phyloP scores from a whole-genome alignment of 2,113 vertebrate genomes.

The Montifringilla adamsi region DNA sequence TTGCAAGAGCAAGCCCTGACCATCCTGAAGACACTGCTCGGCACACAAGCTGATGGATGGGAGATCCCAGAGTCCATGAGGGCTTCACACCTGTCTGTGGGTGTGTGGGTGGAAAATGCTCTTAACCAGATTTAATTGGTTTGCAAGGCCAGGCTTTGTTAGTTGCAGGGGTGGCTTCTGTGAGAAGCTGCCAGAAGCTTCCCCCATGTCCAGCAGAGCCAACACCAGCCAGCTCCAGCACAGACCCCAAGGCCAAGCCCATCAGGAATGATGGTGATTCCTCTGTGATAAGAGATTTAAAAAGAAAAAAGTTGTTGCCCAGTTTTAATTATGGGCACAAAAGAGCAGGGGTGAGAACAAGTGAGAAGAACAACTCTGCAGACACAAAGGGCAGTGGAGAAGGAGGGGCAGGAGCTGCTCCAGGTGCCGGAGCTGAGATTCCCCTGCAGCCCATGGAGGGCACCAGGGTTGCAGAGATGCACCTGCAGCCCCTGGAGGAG shows the following conservation, averaged over 20 bases:
- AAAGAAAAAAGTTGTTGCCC: not conserved
- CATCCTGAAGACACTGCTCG: rapidly evolving
- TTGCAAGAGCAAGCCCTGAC: not conserved
- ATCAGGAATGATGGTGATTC: not conserved
- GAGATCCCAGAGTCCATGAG: rapidly evolving
- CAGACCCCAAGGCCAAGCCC: not conserved
- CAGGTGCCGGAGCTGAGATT: not conserved
- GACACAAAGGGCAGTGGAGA: not conserved
- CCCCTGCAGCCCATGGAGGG: not conserved
- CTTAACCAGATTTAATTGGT: too few relatives aligned
- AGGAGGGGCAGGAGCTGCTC: not conserved
- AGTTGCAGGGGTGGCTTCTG: not conserved
- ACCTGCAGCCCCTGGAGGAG: not conserved
- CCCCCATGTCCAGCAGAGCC: not conserved
- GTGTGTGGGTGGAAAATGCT: not conserved
- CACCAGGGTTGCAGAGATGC: not conserved
- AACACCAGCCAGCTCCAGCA: not conserved
- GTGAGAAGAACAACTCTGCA: not conserved
- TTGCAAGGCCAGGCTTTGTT: not conserved
- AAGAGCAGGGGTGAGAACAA: not conserved
- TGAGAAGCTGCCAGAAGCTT: not conserved
- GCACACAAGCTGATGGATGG: not conserved
- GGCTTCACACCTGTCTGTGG: not conserved
- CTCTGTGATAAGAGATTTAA: not conserved
- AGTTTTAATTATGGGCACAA: not conserved